Percentiles rank a stretch among this genome's conserved stretches.
Conservation (phyloP, 2,888 invertebrate species). For the Silvanus unidentatus region DNA sequence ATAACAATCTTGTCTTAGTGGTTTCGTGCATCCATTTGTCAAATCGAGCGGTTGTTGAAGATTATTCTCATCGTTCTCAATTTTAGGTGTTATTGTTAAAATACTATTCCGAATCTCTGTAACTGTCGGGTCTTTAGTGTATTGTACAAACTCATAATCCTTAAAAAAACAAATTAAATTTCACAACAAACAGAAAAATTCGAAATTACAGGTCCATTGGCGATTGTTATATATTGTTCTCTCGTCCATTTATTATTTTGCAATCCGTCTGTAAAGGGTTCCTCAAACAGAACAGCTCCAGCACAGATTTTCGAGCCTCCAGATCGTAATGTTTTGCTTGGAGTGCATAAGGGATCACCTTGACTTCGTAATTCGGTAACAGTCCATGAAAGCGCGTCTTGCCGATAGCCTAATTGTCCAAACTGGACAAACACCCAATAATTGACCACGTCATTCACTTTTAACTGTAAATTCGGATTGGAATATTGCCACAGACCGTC, state of each 20-base stretch:
- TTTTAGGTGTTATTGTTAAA: constrained; percentile 40
- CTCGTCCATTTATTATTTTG: constrained; percentile 51
- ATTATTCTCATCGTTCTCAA: constrained; percentile 21
- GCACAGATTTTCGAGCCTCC: constrained; percentile 43
- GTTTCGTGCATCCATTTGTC: constrained; percentile 40
- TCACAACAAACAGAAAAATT: too few relatives aligned
- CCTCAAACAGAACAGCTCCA: constrained; percentile 53
- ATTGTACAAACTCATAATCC: constrained; percentile 49
- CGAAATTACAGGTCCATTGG: too few relatives aligned
- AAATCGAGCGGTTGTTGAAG: constrained; percentile 41
- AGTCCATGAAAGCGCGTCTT: constrained; percentile 38
- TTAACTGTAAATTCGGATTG: constrained; percentile 45
- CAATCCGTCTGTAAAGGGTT: constrained; percentile 51
- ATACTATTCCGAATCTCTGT: not conserved
- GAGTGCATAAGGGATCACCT: constrained; percentile 3
- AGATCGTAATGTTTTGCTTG: constrained; percentile 22
- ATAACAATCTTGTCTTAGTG: constrained; percentile 32
- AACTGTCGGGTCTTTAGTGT: constrained; percentile 15
- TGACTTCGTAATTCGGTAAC: constrained; percentile 34
- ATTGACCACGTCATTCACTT: constrained; percentile 53
- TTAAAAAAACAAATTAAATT: constrained; percentile 22
- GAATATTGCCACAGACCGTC: constrained; percentile 52
- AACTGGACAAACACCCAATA: constrained; percentile 59
- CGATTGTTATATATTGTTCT: constrained; percentile 49
- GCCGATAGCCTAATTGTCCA: constrained; percentile 48